Evolutionary conservation across 2,113 vertebrate species (phyloP), one percentile per base, ranked within the genome.

Genomic region (Brachyhypopomus gauderio): DNA sequence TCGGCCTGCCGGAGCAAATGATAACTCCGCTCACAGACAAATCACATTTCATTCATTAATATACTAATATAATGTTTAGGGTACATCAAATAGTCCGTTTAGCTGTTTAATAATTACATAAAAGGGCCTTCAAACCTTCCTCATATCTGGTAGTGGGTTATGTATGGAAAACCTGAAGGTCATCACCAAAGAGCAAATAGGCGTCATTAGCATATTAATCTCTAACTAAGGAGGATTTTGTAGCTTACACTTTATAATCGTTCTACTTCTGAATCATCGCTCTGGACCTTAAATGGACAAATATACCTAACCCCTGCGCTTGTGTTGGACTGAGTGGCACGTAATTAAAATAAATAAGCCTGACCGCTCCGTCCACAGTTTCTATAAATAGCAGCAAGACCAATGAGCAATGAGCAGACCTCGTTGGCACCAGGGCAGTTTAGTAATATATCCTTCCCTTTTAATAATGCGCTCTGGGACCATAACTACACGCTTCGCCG

Each of bases 401-500:
- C 85, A 82, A 55, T 71, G 79, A 81, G 85, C 30, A 82, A 85
- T 82, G 78, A 79, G 64, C 85, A 79, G 79, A 85, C 77, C 81
- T 66, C 79, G 84, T 75, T 87, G 88, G 86, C 83, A 84, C 86
- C 73, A 62, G 34, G 52, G 81, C 83, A 84, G 82, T 84, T 86
- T 82, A 87, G 86, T 84, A 87, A 87, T 84, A 87, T 86, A 89
- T 88, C 88, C 83, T 84, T 87, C 84, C 72, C 72, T 83, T 85
- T 84, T 88, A 88, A 89, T 89, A 88, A 89, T 87, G 87, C 87
- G 83, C 86, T 85, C 86, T 84, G 88, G 88, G 85, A 79, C 87
- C 85, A 84, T 85, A 85, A 87, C 85, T 88, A 84, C 79, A 86
- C 76, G 83, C 79, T 83, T 83, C 78, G 80, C 86, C 56, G 76